Evolutionary conservation across 2,888 invertebrate species (phyloP), one percentile per base, ranked within the genome.

Genomic region (Sinohyriopsis cumingii): DNA sequence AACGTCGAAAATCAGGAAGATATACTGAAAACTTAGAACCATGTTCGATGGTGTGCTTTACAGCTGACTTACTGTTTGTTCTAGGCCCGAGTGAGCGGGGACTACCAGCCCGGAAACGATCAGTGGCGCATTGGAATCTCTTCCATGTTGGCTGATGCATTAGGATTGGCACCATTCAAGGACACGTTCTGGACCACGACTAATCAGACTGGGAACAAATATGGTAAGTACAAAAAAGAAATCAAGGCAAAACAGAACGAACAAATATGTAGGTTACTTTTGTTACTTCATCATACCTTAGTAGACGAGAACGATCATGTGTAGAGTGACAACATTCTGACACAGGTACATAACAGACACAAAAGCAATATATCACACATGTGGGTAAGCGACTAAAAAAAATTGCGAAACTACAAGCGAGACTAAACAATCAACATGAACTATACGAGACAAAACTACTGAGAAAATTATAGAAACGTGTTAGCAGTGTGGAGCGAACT

Each of bases 131-230:
- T 85, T 59, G 85, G 85, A 5, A 70, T 84, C 22, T 76, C 81
- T 6, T 84, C 83, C 15, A 74, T 84, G 59, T 77, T 85, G 60
- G 82, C 80, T 28, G 69, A 79, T 59, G 82, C 84, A 18, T 25
- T 85, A 19, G 82, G 81, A 5, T 60, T 86, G 5, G 81, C 81
- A 7, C 86, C 86, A 2, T 83, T 79, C 63, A 86, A 86, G 68
- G 86, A 86, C 72, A 84, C 78, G 55, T 86, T 84, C 72, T 86
- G 84, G 83, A 80, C 85, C 5, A 80, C 80, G 1, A 60, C 68
- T 15, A 63, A 56, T 12, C 84, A 86, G 71, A 77, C 80, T 25
- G 84, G 78, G 53, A 84, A 83, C 63, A 71, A 72, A 6, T 85
- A 85, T 67, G 65, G 81, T 77, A 24, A 71, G 67, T 24, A 15